Conservation (phyloP, 1,140 invertebrate genomes). For the Liolophura sinensis region DNA sequence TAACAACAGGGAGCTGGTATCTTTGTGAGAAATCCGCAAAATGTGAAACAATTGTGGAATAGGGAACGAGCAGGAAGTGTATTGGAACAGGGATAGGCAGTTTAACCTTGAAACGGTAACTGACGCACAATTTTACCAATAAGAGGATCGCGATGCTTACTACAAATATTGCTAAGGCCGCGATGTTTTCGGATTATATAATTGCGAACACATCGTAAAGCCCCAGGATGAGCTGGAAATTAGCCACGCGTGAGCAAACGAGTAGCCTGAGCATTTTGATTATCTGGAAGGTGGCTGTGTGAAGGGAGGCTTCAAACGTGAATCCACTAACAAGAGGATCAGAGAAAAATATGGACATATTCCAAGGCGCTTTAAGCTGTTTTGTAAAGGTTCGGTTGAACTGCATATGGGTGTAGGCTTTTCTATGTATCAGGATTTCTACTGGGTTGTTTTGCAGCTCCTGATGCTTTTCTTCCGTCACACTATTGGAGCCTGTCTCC, state of each 20-base stretch:
- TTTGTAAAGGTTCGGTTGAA: too few species aligned
- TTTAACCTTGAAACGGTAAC: conserved; percentile 73
- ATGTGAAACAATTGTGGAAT: conserved; percentile 53
- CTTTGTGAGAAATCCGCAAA: conserved; percentile 45
- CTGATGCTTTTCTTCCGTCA: too few species aligned
- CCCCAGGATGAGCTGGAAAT: conserved; percentile 36
- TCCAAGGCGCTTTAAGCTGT: conserved; percentile 72
- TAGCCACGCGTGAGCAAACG: conserved; percentile 17
- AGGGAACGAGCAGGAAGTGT: conserved; percentile 73
- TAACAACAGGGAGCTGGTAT: conserved; percentile 55
- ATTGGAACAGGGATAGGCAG: conserved; percentile 78
- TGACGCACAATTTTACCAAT: conserved; percentile 77
- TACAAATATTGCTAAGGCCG: conserved; percentile 67
- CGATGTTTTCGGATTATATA: conserved; percentile 43
- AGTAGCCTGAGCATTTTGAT: conserved; percentile 71
- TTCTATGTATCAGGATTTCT: too few species aligned
- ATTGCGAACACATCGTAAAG: conserved; percentile 45
- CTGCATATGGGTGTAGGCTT: too few species aligned
- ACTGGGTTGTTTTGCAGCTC: too few species aligned
- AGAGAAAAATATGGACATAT: conserved; percentile 80
- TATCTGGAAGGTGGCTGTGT: conserved; percentile 84
- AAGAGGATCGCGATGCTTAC: conserved; percentile 72
- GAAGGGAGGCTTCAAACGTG: conserved; percentile 84
- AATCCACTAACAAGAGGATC: conserved; percentile 88
- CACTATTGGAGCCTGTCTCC: too few species aligned